Percentiles rank a stretch among this genome's conserved stretches.
Conservation (phyloP, 2,888 invertebrate genomes). For the Dorcus parallelipipedus region DNA sequence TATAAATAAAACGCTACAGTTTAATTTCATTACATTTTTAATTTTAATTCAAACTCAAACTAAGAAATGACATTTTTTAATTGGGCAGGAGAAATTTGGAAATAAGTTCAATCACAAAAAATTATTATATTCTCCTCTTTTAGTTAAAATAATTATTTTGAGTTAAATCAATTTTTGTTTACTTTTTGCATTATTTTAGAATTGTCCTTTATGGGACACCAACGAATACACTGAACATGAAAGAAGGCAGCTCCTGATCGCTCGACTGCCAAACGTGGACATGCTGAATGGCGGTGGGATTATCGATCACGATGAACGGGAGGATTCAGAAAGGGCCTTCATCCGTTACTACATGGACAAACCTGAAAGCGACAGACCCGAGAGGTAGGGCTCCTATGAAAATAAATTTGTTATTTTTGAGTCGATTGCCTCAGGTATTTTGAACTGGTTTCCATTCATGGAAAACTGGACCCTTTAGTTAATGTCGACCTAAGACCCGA, state of each 20-base stretch:
- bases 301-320: constrained; percentile 80
- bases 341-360: constrained; percentile 89
- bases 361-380: constrained; percentile 77
- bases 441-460: constrained; percentile 80
- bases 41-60: too few species aligned
- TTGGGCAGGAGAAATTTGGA: too few species aligned
- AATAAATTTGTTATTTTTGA: not conserved
- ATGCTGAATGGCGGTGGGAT: constrained; percentile 87
- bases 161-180: too few species aligned
- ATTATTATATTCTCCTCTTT: too few species aligned
- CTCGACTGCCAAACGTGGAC: constrained; percentile 79
- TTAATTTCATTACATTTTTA: too few species aligned
- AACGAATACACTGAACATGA: constrained; percentile 87
- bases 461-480: constrained; percentile 85
- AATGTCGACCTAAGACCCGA: constrained; percentile 84
- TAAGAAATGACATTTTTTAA: too few species aligned
- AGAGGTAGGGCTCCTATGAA: constrained; percentile 55
- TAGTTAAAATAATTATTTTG: not conserved
- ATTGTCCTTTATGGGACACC: constrained; percentile 71
- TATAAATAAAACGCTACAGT: too few species aligned
- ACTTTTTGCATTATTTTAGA: constrained; percentile 44
- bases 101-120: too few species aligned
- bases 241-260: constrained; percentile 80
- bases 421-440: constrained; percentile 60
- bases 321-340: constrained; percentile 90